Evolutionary conservation across 2,888 invertebrate species (phyloP).

Genomic region (Axea sp.): DNA sequence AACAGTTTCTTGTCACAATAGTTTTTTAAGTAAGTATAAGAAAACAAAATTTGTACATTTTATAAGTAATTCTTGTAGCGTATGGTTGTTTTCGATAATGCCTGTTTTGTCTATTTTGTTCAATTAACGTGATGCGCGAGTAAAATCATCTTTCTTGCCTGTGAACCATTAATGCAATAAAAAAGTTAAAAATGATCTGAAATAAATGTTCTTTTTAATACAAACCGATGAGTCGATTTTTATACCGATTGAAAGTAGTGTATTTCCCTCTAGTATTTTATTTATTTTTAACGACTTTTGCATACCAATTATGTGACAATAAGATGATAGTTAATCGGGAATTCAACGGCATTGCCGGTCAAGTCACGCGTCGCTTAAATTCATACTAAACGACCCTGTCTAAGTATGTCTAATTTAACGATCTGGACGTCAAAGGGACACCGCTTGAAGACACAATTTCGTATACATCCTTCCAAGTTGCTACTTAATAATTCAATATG

Average conservation of each 20-base stretch:
- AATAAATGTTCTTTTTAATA: conserved; percentile 18
- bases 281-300: conserved; percentile 59
- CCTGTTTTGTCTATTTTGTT: too few relatives aligned
- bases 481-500: conserved; percentile 48
- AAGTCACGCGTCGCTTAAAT: conserved; percentile 64
- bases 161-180: too few relatives aligned
- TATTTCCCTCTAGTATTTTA: conserved; percentile 50
- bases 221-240: conserved; percentile 41
- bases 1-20: too few relatives aligned
- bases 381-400: conserved; percentile 56
- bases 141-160: too few relatives aligned
- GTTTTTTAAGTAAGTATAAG: too few relatives aligned
- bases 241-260: conserved; percentile 43
- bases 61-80: too few relatives aligned
- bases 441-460: conserved; percentile 53
- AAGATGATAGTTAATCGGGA: conserved; percentile 56
- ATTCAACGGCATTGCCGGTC: conserved; percentile 60
- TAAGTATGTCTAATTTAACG: conserved; percentile 57
- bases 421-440: conserved; percentile 48
- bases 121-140: too few relatives aligned
- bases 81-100: too few relatives aligned
- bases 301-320: conserved; percentile 58
- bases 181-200: conserved; percentile 9
- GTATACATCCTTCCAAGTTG: conserved; percentile 16
- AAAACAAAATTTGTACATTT: too few relatives aligned